Conservation (phyloP, 1,140 invertebrate genomes). For the Rhopalosiphum padi region DNA sequence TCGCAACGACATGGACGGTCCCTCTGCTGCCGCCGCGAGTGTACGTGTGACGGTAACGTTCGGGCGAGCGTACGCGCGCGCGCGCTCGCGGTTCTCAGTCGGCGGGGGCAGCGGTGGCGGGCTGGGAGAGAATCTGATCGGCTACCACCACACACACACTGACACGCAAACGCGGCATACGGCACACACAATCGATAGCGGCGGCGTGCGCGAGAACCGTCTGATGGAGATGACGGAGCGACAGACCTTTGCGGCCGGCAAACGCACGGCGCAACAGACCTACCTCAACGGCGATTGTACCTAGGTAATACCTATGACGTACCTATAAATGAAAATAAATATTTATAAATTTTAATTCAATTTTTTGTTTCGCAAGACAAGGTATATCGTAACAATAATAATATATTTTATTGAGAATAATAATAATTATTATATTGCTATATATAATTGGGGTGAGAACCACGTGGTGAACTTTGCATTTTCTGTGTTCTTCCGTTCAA, state of each 20-base stretch:
- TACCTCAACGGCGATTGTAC: neutral
- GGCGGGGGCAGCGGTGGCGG: neutral
- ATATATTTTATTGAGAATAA: too few species aligned
- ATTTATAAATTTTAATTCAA: too few species aligned
- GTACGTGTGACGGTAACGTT: neutral
- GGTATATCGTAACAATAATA: too few species aligned
- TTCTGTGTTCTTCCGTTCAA: neutral
- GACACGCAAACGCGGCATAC: neutral
- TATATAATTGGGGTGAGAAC: too few species aligned
- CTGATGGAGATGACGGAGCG: neutral
- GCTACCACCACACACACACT: neutral
- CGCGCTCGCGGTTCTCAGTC: neutral
- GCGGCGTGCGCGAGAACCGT: neutral
- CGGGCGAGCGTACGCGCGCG: neutral
- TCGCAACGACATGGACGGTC: slow-evolving; percentile 15
- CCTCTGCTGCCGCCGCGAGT: neutral
- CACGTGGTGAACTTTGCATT: neutral
- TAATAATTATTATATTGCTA: too few species aligned
- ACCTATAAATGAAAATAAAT: too few species aligned
- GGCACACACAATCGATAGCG: slow-evolving; percentile 38
- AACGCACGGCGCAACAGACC: neutral
- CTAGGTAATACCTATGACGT: neutral
- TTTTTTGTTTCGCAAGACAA: neutral
- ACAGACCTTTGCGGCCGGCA: neutral
- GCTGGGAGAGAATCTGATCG: slow-evolving; percentile 18